Conservation (phyloP, 2,797 vertebrate species). For the Arvicola amphibius region DNA sequence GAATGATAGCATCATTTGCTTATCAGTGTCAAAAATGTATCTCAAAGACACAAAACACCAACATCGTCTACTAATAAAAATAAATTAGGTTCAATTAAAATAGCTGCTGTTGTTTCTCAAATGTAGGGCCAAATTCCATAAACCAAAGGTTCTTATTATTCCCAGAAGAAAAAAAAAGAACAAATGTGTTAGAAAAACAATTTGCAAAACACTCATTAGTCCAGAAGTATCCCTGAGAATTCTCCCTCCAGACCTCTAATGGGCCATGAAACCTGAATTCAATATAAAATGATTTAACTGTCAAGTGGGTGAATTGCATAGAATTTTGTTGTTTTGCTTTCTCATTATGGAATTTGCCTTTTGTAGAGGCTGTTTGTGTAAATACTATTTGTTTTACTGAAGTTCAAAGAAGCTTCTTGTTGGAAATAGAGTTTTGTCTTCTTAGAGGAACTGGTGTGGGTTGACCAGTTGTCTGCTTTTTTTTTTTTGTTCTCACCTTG, state of each 20-base stretch:
- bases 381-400: constrained; percentile 84
- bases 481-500: not conserved
- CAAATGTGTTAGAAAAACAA: constrained; percentile 84
- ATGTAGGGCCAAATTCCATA: constrained; percentile 61
- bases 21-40: constrained; percentile 63
- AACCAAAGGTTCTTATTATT: constrained; percentile 71
- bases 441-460: constrained; percentile 62
- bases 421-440: constrained; percentile 69
- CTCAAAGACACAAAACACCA: constrained; percentile 29
- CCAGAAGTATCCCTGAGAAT: constrained; percentile 83
- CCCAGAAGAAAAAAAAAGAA: constrained; percentile 47
- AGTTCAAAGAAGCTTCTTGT: constrained; percentile 72
- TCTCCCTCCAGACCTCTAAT: constrained; percentile 86
- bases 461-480: constrained; percentile 67
- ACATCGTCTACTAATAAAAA: constrained; percentile 62
- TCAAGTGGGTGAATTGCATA: constrained; percentile 81
- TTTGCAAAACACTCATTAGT: constrained; percentile 88
- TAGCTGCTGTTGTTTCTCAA: constrained; percentile 45
- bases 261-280: constrained; percentile 89
- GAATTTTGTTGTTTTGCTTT: constrained; percentile 81
- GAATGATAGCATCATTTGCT: constrained; percentile 54
- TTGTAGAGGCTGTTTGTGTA: constrained; percentile 80
- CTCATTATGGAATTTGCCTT: constrained; percentile 74
- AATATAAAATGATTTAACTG: constrained; percentile 89
- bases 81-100: constrained; percentile 80